Evolutionary conservation across 2,113 vertebrate genomes (phyloP), one percentile per base, ranked within the genome.

Genomic region (Actenoides hombroni): DNA sequence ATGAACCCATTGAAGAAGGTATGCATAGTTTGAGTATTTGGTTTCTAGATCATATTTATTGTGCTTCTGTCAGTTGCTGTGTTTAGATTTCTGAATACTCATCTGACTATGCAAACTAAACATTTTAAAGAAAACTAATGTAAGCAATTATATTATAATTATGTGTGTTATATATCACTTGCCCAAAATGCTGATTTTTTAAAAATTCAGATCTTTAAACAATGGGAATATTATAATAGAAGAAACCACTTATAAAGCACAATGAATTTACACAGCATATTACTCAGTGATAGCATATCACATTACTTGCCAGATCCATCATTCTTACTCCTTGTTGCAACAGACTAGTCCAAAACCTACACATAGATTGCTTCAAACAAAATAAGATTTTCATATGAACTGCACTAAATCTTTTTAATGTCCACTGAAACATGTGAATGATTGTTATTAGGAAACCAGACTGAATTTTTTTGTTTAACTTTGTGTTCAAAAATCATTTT

Each of bases 1-100:
- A 98, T 53, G 98, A 98, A 31, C 98, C 97, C 49, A 88, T 98
- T 48, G 89, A 97, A 37, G 98, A 98, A 98, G 97, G 98, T 98
- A 98, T 35, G 81, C 3, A 35, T 33, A 61, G 16, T 46, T 75
- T 31, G 51, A 44, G 5, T 31, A 25, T 86, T 90, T 80, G 13
- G 23, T 68, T 80, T 51, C n/a, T 54, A 42, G 28, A 16, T 83
- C 10, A 88, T 71, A 35, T 49, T 81, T 83, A 11, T 35, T 44
- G 5, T 63, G 13, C 7, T 91, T 75, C 33, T 74, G 16, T 57
- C 53, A 53, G 5, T 53, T 33, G 49, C 64, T 28, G 10, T 16
- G 13, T 46, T 74, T 53, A 8, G 59, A n/a, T 33, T 78, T 61
- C 44, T 57, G 33, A 69, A 59, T 74, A 37, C 16, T 57, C 26